Evolutionary conservation across 2,797 vertebrate genomes (phyloP), one percentile per base, ranked within the genome.

Genomic region (Psittacula echo): DNA sequence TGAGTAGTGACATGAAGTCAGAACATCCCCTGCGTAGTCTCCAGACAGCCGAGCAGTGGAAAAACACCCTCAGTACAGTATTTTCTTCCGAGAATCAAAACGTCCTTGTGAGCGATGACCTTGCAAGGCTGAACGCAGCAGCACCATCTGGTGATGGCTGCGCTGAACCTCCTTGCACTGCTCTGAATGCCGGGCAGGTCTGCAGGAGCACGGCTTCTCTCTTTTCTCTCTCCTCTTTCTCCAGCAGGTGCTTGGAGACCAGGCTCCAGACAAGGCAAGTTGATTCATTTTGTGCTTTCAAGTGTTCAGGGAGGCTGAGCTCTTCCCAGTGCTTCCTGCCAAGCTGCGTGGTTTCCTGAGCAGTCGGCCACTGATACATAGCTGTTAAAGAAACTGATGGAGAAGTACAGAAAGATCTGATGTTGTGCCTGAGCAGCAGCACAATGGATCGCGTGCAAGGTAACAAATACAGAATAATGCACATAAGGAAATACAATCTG

Each of bases 121-220:
- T 76, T 37, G 85, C 61, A 21, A 79, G 91, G 74, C 93, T 77
- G 89, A 54, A 71, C 79, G 84, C 91, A 93, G 93, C 93, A 89
- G 88, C 90, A 93, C 87, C 95, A 94, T 71, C 94, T 96, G 94
- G 71, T 91, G 96, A 94, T 94, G 51, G 74, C 80, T 95, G 67
- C 29, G 5, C 0, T 44, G 86, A 83, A 93, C 67, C 72, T 93
- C 68, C 37, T 7, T 6, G 26, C 48, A 13, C 54, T 30, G 83
- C 76, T 44, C 30, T n/a, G 10, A 1, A n/a, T 29, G 48, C 73
- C 48, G 32, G 70, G 6, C 72, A 44, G 65, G 50, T 30, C 54
- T 86, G 66, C 79, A 61, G 42, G 10, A 86, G 54, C 10, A 2
- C 3, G 41, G n/a, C 32, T 81, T 53, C 84, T 39, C 64, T 58